Evolutionary conservation across 2,113 vertebrate genomes (phyloP), one percentile per base, ranked within the genome.

Genomic region (Centropus bengalensis): DNA sequence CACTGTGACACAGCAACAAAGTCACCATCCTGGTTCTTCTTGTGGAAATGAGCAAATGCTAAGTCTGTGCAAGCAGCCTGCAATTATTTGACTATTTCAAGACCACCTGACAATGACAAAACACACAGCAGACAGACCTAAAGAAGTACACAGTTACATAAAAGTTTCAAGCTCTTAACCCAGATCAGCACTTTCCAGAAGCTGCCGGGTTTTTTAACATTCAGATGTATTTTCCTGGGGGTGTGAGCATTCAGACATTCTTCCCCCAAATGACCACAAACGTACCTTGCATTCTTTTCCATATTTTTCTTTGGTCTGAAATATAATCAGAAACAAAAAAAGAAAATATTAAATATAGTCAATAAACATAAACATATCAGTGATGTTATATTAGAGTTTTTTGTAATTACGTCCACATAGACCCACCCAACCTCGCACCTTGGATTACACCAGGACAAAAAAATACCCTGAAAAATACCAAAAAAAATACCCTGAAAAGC

Each of bases 201-300:
- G 20, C 9, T 21, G 7, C 45, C 36, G 69, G 12, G 8, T 8
- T 19, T 62, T 90, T 56, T 59, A 73, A 40, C 1, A 49, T 23
- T 49, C n/a, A 59, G 64, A 82, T 42, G 2, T 2, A 54, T 40
- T 42, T n/a, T 58, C 54, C 44, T 20, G 91, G 32, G 32, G 13
- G 12, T 36, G 15, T 0, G 4, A 4, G 13, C 13, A 14, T 60
- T 64, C 11, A 49, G 54, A 86, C 6, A 9, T 8, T 63, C 18
- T 9, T 36, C 77, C 60, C 75, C 91, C 49, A 88, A 91, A 89
- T 64, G 36, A 15, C 78, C 70, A 49, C 3, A 80, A 49, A 94
- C 97, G 82, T 98, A 99, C 99, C 98, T 99, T 99, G 97, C 99
- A 99, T 97, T 99, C 99, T 97, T 99, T 99, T 45, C 99, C 99